A percentile compares a stretch with the other conserved stretches of the same genome.
Conservation (phyloP, 1,140 invertebrate species). For the Apis florea region DNA sequence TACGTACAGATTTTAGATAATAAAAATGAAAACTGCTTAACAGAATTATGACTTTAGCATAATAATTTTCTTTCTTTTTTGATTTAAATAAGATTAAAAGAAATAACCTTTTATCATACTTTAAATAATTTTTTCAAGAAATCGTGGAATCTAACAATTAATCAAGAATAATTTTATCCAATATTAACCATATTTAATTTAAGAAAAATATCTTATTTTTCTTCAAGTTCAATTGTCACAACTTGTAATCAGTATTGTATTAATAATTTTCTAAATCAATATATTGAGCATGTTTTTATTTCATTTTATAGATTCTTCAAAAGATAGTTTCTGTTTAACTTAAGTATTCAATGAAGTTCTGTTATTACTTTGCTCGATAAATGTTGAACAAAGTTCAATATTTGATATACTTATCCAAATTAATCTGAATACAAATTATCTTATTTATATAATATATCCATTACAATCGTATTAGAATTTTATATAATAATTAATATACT, state of each 20-base stretch:
- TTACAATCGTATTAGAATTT: too few species aligned
- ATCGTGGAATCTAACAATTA: neutral
- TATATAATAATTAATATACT: too few species aligned
- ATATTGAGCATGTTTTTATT: neutral
- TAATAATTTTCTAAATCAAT: neutral
- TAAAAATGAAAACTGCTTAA: neutral
- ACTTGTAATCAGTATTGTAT: neutral
- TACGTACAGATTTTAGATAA: neutral
- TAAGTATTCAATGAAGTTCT: neutral
- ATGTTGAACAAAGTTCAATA: too few species aligned
- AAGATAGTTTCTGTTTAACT: neutral
- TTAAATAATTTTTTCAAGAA: too few species aligned
- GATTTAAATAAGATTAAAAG: too few species aligned
- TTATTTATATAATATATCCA: too few species aligned
- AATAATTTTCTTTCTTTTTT: neutral
- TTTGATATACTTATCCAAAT: too few species aligned
- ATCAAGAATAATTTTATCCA: neutral
- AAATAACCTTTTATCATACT: too few species aligned
- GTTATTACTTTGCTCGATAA: neutral
- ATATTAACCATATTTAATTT: neutral
- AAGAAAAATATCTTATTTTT: neutral
- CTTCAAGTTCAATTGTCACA: neutral
- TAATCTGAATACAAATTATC: too few species aligned
- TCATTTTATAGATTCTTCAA: neutral
- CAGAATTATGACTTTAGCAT: neutral